Conservation (phyloP, 2,797 vertebrate species). For the Urosaurus nigricauda region DNA sequence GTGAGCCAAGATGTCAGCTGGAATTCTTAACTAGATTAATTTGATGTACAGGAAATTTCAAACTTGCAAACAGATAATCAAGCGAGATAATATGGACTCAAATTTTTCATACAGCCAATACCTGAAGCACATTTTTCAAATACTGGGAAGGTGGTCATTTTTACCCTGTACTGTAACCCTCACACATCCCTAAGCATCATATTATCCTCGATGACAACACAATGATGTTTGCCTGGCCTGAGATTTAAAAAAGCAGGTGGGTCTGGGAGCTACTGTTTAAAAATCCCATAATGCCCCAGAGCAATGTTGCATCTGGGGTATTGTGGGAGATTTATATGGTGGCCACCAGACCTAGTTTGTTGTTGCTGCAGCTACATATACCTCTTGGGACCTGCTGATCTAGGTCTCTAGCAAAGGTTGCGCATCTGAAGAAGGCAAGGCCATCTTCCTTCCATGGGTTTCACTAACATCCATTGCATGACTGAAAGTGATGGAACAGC, state of each 20-base stretch:
- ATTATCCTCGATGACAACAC: too few species aligned
- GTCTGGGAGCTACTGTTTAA: background rate
- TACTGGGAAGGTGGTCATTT: background rate
- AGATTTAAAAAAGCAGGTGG: background rate
- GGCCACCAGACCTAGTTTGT: background rate
- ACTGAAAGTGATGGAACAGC: too few species aligned
- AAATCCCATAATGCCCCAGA: background rate
- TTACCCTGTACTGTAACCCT: background rate
- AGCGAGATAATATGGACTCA: background rate
- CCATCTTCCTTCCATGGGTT: too few species aligned
- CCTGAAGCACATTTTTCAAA: background rate
- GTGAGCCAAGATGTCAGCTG: accelerated
- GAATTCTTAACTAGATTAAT: accelerated
- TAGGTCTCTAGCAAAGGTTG: background rate
- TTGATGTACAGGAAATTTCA: background rate
- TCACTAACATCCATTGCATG: too few species aligned
- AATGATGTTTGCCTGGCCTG: too few species aligned
- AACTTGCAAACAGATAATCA: too few species aligned
- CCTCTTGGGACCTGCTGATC: background rate
- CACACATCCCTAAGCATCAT: too few species aligned
- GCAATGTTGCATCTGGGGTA: too few species aligned
- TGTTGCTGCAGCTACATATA: background rate
- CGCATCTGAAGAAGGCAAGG: too few species aligned
- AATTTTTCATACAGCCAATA: background rate
- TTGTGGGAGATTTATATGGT: background rate